These are phyloP conservation scores for Mobula hypostoma DNA, from an alignment of 2,113 vertebrate species.

Conservation along the genomic window DNA sequence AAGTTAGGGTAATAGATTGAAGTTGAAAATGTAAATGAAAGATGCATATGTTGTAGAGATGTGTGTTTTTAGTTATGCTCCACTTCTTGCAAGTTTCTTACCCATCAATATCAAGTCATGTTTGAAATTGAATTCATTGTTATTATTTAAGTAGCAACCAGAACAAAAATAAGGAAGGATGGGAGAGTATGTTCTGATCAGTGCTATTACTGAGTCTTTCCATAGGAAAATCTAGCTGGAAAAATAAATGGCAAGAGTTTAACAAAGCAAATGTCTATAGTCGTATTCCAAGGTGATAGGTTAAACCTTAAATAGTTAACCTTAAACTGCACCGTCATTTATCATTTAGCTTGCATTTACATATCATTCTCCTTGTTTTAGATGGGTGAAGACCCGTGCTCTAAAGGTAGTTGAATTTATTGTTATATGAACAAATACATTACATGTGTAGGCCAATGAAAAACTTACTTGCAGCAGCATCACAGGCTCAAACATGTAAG, in stretches of 20 bases:
- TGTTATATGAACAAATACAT: too few species aligned
- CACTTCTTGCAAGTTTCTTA: background rate
- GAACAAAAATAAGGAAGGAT: background rate
- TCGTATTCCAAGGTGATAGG: background rate
- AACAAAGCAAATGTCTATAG: background rate
- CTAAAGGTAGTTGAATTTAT: background rate
- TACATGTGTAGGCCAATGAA: too few species aligned
- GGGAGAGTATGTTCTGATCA: too few species aligned
- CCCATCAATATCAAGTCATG: background rate
- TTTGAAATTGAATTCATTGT: background rate
- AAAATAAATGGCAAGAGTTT: background rate
- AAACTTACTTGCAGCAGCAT: too few species aligned
- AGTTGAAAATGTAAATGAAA: background rate
- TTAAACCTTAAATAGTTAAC: background rate
- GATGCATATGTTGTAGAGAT: background rate
- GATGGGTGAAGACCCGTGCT: background rate
- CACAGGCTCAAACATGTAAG: too few species aligned
- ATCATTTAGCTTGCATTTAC: background rate
- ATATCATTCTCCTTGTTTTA: background rate
- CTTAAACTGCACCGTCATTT: background rate
- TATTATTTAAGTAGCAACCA: background rate
- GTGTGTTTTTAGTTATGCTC: background rate
- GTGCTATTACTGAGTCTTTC: background rate
- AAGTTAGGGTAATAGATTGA: background rate
- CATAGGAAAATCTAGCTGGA: background rate